Base-by-base conservation (phyloP, 2,113 vertebrate genomes). In the Mugil cephalus region DNA sequence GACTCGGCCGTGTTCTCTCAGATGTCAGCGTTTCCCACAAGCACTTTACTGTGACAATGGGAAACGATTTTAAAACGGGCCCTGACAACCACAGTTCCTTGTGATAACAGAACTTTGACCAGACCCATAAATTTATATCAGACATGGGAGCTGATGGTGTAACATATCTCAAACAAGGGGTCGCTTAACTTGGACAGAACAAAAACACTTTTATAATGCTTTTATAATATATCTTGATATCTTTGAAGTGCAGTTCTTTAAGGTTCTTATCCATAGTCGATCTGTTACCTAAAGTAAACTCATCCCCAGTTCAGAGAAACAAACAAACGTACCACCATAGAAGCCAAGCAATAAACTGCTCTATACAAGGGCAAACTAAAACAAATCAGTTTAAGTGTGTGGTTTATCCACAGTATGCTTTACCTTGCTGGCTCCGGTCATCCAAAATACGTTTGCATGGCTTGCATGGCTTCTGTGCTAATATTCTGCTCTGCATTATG, bases 1-100 rank as follows among this genome's bases (percentile, higher is more conserved):
- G 21, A 39, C 55, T 73, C 66, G 46, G 58, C 73, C 50, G 48
- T n/a, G 34, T n/a, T 38, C 40, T 76, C 70, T 86, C 68, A 36
- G 40, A 35, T 77, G 65, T 78, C 52, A 0, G 39, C 1, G n/a
- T 42, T 52, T 58, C 35, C 47, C 13, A 15, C 19, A 4, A 12
- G 56, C 65, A 54, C 48, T 45, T 59, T 6, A 24, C 38, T 40
- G 12, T 19, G 52, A 11, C 34, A 46, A 40, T 30, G 24, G 24
- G 24, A 59, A 51, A 7, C 7, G n/a, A 10, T 59, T 75, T 65
- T 47, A 39, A 50, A 65, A 40, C 19, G 10, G 8, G 8, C 12
- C 24, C 17, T 7, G 1, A 51, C 34, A 61, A 15, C n/a, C 46
- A 45, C 52, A 39, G 11, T 39, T 24, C 8, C 35, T n/a, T 36